phyloP scores from a whole-genome alignment of 2,888 invertebrate genomes.

The Carabus problematicus region DNA sequence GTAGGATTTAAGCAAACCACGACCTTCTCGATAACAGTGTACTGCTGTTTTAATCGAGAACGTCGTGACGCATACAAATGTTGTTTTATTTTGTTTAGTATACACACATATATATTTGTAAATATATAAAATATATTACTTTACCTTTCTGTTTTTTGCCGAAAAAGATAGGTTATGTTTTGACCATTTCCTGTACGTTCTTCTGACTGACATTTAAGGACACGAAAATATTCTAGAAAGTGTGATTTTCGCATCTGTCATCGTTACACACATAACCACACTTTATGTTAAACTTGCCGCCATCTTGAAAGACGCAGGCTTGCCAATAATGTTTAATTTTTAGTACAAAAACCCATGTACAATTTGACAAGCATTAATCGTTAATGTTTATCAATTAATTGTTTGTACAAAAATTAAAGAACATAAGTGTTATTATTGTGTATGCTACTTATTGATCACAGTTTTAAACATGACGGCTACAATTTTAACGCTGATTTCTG shows the following conservation, averaged over 20 bases:
- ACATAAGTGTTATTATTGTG: not conserved
- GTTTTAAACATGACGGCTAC: not conserved
- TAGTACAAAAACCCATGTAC: conserved; percentile 38
- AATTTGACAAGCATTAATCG: conserved; percentile 19
- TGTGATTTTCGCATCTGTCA: not conserved
- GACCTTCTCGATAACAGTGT: no score
- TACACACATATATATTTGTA: conserved; percentile 15
- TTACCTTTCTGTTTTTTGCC: not conserved
- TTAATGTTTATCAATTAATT: not conserved
- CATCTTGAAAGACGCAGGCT: no score
- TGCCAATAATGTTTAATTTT: conserved; percentile 13
- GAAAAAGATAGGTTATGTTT: conserved; percentile 2
- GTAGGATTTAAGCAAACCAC: conserved; percentile 12
- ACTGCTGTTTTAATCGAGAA: no score
- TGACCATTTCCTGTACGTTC: not conserved
- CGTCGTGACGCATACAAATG: no score
- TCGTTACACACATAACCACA: no score
- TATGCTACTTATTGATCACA: not conserved
- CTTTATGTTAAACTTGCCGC: no score
- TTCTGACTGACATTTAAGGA: conserved; percentile 8
- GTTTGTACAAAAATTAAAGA: not conserved
- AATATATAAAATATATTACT: conserved; percentile 7
- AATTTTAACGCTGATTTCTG: not conserved
- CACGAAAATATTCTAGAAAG: not conserved
- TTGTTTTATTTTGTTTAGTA: conserved; percentile 18